Evolutionary conservation across 2,797 vertebrate species (phyloP).

Genomic region (Spondyliosoma cantharus): DNA sequence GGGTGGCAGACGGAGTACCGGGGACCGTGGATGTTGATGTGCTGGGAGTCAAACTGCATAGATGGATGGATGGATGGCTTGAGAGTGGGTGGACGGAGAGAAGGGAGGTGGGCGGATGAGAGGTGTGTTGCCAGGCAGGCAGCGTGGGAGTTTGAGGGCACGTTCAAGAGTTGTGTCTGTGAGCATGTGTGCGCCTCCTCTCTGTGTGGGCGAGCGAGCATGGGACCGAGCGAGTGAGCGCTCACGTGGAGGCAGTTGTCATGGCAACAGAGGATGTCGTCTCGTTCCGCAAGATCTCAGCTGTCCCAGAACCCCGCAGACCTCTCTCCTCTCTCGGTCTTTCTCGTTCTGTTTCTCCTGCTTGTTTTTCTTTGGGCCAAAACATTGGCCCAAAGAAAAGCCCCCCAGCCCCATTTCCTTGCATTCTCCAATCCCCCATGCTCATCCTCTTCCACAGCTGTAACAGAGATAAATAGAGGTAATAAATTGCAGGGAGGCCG

Average conservation of each 20-base stretch:
- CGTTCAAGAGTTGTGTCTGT: constrained; percentile 63
- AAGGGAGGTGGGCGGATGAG: constrained; percentile 53
- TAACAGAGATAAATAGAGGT: constrained; percentile 71
- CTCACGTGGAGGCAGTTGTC: constrained; percentile 78
- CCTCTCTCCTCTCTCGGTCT: constrained; percentile 28
- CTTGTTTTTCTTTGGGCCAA: constrained; percentile 16
- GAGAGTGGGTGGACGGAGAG: constrained; percentile 46
- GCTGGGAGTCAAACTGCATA: constrained; percentile 18
- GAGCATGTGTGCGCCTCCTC: constrained; percentile 27
- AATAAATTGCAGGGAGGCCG: constrained; percentile 60
- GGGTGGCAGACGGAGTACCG: not conserved
- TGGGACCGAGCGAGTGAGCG: constrained; percentile 64
- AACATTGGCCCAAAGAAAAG: constrained; percentile 19
- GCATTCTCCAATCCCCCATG: constrained; percentile 37
- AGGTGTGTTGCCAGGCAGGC: constrained; percentile 68
- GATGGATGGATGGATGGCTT: constrained; percentile 12
- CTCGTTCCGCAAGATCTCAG: constrained; percentile 65
- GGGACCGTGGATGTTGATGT: constrained; percentile 30
- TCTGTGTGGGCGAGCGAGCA: constrained; percentile 68
- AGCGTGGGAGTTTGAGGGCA: constrained; percentile 73
- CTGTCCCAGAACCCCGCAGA: constrained; percentile 71
- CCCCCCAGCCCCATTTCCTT: constrained; percentile 56
- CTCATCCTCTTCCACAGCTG: constrained; percentile 31
- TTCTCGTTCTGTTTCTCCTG: constrained; percentile 14
- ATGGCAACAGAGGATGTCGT: constrained; percentile 82